Base-by-base conservation (phyloP, 2,797 vertebrate genomes). In the Tarsius wallacei region DNA sequence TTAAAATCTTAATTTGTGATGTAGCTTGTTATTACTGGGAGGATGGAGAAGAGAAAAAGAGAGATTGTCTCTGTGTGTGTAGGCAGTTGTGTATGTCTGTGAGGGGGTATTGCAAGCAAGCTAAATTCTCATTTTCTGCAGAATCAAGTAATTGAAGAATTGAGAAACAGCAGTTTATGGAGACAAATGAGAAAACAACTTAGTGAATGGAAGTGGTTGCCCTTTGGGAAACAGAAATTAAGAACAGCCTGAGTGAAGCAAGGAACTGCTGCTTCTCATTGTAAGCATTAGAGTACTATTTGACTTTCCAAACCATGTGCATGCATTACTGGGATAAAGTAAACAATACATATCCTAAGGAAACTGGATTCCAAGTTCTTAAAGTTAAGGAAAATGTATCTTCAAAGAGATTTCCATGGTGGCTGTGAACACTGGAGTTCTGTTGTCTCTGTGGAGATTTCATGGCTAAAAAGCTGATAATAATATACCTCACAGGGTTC, bases 361-460 rank as follows among this genome's bases (percentile, higher is more conserved):
- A 86, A 73, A 70, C 26, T 33, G 57, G 85, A 77, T 6, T 66
- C 24, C 10, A 61, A 17, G 12, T 51, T 92, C 93, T 91, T 77
- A 28, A 87, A 61, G 64, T 74, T 64, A 87, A 64, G 33, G 73
- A 77, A 87, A 78, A 95, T 64, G 11, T 49, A 28, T 53, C 55
- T 84, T 84, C 28, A 66, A 93, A 94, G 88, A 70, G 26, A 86
- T 78, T 94, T 71, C 24, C n/a, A 49, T 6, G 31, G 90, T 6
- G 31, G 24, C 73, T 81, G 53, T 84, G 51, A 73, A 28, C 66
- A 57, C 0, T 31, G 22, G 26, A 82, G 49, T 13, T 47, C 55
- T 83, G 36, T 61, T 87, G 33, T 63, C 64, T 82, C 42, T 57
- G 26, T 47, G 47, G 31, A 31, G 77, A 91, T 76, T 81, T 73